phyloP scores from a whole-genome alignment of 1,140 invertebrate species.

The Uloborus diversus region DNA sequence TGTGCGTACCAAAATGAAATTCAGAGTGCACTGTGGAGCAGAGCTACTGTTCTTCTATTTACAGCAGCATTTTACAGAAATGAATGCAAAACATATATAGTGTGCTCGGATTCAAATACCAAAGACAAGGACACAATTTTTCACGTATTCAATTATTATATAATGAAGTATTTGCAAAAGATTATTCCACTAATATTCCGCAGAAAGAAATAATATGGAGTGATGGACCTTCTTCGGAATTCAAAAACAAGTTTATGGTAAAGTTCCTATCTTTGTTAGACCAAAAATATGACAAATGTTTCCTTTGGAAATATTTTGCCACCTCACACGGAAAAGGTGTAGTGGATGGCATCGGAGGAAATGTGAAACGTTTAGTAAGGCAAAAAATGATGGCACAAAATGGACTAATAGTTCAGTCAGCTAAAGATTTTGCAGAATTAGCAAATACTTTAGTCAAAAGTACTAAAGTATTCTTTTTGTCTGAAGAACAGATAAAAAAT shows the following conservation, averaged over 20 bases:
- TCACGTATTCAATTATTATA: neutral
- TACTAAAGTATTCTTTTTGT: neutral
- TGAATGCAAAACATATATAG: neutral
- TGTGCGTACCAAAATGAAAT: slow-evolving; percentile 5
- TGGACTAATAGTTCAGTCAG: neutral
- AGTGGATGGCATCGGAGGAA: slow-evolving; percentile 5
- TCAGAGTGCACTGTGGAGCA: neutral
- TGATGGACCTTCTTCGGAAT: slow-evolving; percentile 15
- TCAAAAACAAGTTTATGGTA: slow-evolving; percentile 17
- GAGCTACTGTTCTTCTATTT: neutral
- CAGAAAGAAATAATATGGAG: slow-evolving; percentile 10
- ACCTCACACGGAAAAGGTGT: slow-evolving; percentile 17
- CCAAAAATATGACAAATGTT: neutral
- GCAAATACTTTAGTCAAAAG: neutral
- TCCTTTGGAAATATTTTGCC: slow-evolving; percentile 2
- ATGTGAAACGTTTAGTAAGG: neutral
- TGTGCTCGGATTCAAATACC: neutral
- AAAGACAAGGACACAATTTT: neutral
- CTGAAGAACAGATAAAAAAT: neutral
- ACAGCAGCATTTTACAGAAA: neutral
- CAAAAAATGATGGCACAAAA: neutral
- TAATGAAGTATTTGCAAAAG: neutral
- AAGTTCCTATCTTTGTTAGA: neutral
- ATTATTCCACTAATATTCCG: neutral
- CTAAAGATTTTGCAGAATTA: slow-evolving; percentile 2